Conservation (phyloP, 2,888 invertebrate species). For the Lycophotia porphyrea region DNA sequence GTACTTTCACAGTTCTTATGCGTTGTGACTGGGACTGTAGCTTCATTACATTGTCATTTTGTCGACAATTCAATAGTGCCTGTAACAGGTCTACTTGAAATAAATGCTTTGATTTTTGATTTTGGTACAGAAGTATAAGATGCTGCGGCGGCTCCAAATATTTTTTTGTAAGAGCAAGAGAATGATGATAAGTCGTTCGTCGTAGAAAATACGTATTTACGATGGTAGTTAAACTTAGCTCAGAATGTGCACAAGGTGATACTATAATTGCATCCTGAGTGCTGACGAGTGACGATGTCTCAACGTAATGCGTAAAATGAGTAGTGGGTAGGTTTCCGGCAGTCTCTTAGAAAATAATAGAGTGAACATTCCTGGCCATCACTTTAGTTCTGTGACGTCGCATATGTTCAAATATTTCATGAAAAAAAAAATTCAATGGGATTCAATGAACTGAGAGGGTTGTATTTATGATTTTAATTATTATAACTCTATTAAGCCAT, state of each 20-base stretch:
- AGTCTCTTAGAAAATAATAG: background rate
- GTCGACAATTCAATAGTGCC: too few relatives aligned
- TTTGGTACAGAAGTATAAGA: too few relatives aligned
- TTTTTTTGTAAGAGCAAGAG: background rate
- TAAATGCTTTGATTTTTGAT: too few relatives aligned
- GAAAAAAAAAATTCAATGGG: too few relatives aligned
- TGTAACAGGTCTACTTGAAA: too few relatives aligned
- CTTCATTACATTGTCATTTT: too few relatives aligned
- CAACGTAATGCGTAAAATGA: slow-evolving; percentile 9
- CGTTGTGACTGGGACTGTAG: too few relatives aligned
- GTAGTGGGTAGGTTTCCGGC: slow-evolving; percentile 19
- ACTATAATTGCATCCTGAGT: slow-evolving; percentile 4
- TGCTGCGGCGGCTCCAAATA: background rate
- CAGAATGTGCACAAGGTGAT: background rate
- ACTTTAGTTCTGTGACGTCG: background rate
- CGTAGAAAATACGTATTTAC: background rate
- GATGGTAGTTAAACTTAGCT: background rate
- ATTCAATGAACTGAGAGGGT: too few relatives aligned
- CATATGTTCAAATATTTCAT: background rate
- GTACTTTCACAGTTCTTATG: too few relatives aligned
- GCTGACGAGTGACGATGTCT: slow-evolving; percentile 5
- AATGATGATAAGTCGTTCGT: background rate
- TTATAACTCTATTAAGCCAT: too few relatives aligned
- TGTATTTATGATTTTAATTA: too few relatives aligned
- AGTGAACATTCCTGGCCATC: background rate